Percentiles rank a stretch among this genome's conserved stretches.
Evolutionary conservation across 2,888 invertebrate genomes (phyloP).

Genomic region (Microctonus brassicae): DNA sequence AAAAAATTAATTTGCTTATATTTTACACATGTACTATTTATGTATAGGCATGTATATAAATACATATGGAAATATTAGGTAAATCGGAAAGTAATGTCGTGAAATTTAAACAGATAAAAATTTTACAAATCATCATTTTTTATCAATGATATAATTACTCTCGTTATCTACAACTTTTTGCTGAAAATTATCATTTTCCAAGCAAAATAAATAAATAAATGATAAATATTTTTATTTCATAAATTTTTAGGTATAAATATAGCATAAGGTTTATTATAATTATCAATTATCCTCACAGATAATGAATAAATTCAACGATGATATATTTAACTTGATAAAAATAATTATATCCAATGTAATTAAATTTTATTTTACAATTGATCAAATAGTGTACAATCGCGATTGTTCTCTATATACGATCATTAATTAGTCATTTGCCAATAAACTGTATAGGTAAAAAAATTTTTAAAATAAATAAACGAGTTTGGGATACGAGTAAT

Average conservation of each 20-base stretch:
- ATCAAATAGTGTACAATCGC: neutral
- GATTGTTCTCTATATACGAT: slow-evolving; percentile 15
- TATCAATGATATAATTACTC: too few species aligned
- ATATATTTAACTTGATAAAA: neutral
- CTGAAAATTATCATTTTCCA: too few species aligned
- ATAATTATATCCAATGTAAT: slow-evolving; percentile 18
- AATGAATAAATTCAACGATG: slow-evolving; percentile 14
- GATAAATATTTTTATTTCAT: too few species aligned
- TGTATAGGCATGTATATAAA: too few species aligned
- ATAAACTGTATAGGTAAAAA: slow-evolving; percentile 49
- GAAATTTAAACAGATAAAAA: too few species aligned
- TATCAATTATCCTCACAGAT: slow-evolving; percentile 12
- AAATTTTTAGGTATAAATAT: neutral
- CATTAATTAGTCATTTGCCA: slow-evolving; percentile 52
- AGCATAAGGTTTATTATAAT: neutral
- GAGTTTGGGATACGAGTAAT: slow-evolving; percentile 41
- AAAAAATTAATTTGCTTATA: too few species aligned
- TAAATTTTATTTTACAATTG: slow-evolving; percentile 13
- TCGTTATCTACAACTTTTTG: too few species aligned
- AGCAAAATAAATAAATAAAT: neutral
- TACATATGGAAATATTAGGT: too few species aligned
- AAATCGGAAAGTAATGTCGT: too few species aligned
- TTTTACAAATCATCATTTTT: too few species aligned
- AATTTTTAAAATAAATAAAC: slow-evolving; percentile 40
- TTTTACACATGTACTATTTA: too few species aligned